Evolutionary conservation across 2,797 vertebrate species (phyloP).

Genomic region (Aldrovandia affinis): DNA sequence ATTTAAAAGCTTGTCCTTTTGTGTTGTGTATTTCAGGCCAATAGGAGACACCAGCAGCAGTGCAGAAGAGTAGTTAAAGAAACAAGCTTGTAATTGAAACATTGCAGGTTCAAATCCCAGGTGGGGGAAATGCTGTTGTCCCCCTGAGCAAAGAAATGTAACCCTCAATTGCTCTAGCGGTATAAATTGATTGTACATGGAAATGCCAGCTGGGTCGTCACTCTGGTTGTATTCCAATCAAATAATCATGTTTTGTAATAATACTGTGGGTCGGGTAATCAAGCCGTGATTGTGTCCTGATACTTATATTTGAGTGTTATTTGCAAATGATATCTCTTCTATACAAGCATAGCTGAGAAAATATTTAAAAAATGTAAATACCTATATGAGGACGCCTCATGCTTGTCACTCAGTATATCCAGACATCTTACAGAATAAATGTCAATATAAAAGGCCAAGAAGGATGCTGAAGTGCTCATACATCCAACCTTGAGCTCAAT

Average conservation of each 20-base stretch:
- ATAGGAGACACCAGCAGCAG: not conserved
- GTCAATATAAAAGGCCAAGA: not conserved
- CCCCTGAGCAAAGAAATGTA: not conserved
- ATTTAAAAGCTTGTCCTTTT: not conserved
- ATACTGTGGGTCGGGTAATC: not conserved
- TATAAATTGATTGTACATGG: not conserved
- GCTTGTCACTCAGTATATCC: not conserved
- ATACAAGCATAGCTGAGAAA: not conserved
- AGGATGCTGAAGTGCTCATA: not conserved
- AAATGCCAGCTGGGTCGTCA: not conserved
- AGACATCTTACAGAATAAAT: not conserved
- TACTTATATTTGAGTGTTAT: not conserved
- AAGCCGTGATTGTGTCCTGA: not conserved
- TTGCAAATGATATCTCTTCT: not conserved
- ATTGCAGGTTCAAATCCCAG: not conserved
- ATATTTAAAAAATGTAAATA: not conserved
- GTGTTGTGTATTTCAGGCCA: not conserved
- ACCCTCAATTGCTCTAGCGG: not conserved
- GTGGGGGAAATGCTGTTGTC: not conserved
- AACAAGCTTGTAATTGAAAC: not conserved
- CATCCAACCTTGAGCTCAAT: not conserved
- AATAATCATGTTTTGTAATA: not conserved
- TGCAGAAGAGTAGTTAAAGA: not conserved
- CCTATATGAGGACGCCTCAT: not conserved
- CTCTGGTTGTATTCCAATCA: not conserved